Percentiles rank a stretch among this genome's conserved stretches.
These are phyloP conservation scores for Enteromius paludinosus DNA, from an alignment of 2,797 vertebrate species.

Conservation along the genomic window DNA sequence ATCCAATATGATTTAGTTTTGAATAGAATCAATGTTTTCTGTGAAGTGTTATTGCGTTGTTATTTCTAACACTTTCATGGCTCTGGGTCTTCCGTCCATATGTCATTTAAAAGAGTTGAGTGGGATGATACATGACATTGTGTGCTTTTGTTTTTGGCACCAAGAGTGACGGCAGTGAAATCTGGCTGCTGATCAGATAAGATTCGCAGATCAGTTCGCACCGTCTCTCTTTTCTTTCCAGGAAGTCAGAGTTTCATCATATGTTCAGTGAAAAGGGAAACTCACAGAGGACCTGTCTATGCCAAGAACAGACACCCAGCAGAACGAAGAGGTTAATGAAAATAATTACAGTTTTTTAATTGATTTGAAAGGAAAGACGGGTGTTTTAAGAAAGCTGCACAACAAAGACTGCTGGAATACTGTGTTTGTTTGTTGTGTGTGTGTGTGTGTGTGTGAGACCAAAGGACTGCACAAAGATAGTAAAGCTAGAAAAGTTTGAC, in stretches of 20 bases:
- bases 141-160: conserved; percentile 2
- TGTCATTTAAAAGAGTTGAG: not conserved
- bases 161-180: conserved; percentile 7
- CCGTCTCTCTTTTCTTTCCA: not conserved
- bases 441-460: not conserved
- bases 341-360: not conserved
- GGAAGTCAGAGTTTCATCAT: conserved; percentile 17
- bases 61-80: not conserved
- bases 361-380: not conserved
- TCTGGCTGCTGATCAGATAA: conserved; percentile 13
- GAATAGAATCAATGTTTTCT: not conserved
- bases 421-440: not conserved
- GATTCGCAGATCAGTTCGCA: not conserved
- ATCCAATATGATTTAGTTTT: not conserved
- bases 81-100: not conserved
- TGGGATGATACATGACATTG: not conserved
- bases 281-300: not conserved
- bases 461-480: no score
- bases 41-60: not conserved
- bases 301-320: not conserved
- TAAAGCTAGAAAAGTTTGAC: no score
- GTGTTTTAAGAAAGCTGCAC: not conserved
- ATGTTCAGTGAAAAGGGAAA: not conserved
- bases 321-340: not conserved
- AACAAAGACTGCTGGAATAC: not conserved